Evolutionary conservation across 2,888 invertebrate genomes (phyloP).

Genomic region (Drosophila helvetica): DNA sequence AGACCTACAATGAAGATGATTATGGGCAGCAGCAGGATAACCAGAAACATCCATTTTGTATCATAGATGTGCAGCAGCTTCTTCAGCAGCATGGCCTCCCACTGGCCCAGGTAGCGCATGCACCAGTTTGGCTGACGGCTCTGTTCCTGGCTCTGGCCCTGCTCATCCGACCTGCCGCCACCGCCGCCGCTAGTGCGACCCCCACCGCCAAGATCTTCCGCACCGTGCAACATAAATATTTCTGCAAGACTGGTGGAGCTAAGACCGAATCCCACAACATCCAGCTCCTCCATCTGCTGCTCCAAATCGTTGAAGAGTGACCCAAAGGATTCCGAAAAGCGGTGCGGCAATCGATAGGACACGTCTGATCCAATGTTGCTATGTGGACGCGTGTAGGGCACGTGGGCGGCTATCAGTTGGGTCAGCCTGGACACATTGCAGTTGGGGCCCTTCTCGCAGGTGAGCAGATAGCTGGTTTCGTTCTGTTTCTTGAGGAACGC

Average conservation of each 20-base stretch:
- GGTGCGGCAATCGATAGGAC: conserved; percentile 87
- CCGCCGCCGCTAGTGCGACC: not conserved
- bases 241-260: conserved; percentile 93
- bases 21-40: conserved; percentile 12
- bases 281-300: conserved; percentile 85
- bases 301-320: conserved; percentile 88
- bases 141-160: too few relatives aligned
- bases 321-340: conserved; percentile 86
- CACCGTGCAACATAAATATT: conserved; percentile 89
- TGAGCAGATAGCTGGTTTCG: conserved; percentile 91
- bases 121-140: not conserved
- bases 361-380: conserved; percentile 89
- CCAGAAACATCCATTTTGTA: not conserved
- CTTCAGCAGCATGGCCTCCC: conserved; percentile 59
- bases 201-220: conserved; percentile 73
- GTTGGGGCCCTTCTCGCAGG: conserved; percentile 82
- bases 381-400: conserved; percentile 86
- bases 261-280: conserved; percentile 91
- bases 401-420: conserved; percentile 85
- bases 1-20: not conserved
- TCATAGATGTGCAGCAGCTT: not conserved
- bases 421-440: conserved; percentile 85
- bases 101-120: conserved; percentile 80
- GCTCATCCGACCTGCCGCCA: not conserved
- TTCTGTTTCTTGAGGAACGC: conserved; percentile 91